These are phyloP conservation scores for Lordiphosa andalusiaca DNA, from an alignment of 2,888 invertebrate species.

Conservation along the genomic window DNA sequence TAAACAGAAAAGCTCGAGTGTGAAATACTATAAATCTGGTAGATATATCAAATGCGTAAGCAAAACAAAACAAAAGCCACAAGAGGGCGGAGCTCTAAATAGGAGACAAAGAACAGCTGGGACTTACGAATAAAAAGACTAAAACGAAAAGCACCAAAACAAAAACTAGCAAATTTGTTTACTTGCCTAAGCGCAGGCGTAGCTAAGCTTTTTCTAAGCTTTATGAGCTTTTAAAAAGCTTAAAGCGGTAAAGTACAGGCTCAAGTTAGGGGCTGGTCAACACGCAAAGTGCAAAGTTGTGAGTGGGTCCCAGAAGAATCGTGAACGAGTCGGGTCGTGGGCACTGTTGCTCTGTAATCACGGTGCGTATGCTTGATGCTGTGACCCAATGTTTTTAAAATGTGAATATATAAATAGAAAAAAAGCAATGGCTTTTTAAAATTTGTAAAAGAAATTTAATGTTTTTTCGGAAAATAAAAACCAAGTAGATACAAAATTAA, in stretches of 20 bases:
- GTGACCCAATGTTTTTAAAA: constrained; percentile 7
- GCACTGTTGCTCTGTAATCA: constrained; percentile 30
- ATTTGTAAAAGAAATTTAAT: constrained; percentile 11
- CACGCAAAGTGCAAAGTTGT: constrained; percentile 55
- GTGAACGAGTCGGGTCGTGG: constrained; percentile 21
- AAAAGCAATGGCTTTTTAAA: constrained; percentile 38
- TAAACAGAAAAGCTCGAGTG: constrained; percentile 3
- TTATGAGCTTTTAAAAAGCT: constrained; percentile 30
- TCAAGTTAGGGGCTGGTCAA: constrained; percentile 28
- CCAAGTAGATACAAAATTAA: neutral
- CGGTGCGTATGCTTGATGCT: constrained; percentile 57
- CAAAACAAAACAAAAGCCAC: constrained; percentile 33
- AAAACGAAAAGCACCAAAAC: constrained; percentile 37
- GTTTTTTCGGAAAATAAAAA: constrained; percentile 4
- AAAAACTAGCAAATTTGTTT: constrained; percentile 40
- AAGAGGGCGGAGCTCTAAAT: constrained; percentile 44
- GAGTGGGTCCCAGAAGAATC: constrained; percentile 3
- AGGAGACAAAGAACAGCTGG: constrained; percentile 46
- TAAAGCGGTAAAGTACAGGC: constrained; percentile 42
- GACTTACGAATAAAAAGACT: constrained; percentile 35
- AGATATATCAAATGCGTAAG: constrained; percentile 25
- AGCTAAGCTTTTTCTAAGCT: constrained; percentile 46
- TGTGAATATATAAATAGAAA: neutral
- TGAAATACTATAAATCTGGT: constrained; percentile 1
- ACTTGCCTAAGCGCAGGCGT: constrained; percentile 52